A percentile compares a stretch with the other conserved stretches of the same genome.
Evolutionary conservation across 2,113 vertebrate genomes (phyloP).

Genomic region (Callaeas wilsoni): DNA sequence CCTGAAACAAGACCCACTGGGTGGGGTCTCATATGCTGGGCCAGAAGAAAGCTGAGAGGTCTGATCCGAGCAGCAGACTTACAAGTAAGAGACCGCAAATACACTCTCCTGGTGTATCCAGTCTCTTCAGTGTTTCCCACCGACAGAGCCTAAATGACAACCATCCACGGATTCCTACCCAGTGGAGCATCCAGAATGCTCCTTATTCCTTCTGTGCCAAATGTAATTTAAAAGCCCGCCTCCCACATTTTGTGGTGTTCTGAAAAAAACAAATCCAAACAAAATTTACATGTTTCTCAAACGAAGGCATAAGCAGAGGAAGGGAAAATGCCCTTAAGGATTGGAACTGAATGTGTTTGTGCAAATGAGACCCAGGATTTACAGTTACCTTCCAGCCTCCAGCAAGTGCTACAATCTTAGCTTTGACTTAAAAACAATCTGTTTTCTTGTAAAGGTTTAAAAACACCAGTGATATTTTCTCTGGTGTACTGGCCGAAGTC

Average conservation of each 20-base stretch:
- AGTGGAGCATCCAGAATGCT: background rate
- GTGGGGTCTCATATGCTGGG: background rate
- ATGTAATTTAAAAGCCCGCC: background rate
- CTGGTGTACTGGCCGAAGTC: background rate
- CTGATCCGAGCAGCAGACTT: background rate
- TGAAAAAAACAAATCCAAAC: background rate
- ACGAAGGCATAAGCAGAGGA: background rate
- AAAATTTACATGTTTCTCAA: slow-evolving; percentile 23
- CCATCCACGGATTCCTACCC: background rate
- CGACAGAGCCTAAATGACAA: background rate
- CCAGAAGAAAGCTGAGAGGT: background rate
- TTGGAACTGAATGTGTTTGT: background rate
- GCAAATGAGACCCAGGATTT: slow-evolving; percentile 43
- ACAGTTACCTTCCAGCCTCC: slow-evolving; percentile 6
- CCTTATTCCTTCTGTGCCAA: background rate
- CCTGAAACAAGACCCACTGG: background rate
- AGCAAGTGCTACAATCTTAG: background rate
- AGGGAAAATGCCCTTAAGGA: slow-evolving; percentile 20
- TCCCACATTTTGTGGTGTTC: background rate
- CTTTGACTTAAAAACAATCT: background rate
- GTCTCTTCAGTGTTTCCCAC: background rate
- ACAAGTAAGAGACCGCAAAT: background rate
- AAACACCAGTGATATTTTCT: background rate
- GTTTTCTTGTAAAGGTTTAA: background rate
- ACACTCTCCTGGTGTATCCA: background rate